Evolutionary conservation across 2,888 invertebrate genomes (phyloP).

Genomic region (Philopedon plagiatum): DNA sequence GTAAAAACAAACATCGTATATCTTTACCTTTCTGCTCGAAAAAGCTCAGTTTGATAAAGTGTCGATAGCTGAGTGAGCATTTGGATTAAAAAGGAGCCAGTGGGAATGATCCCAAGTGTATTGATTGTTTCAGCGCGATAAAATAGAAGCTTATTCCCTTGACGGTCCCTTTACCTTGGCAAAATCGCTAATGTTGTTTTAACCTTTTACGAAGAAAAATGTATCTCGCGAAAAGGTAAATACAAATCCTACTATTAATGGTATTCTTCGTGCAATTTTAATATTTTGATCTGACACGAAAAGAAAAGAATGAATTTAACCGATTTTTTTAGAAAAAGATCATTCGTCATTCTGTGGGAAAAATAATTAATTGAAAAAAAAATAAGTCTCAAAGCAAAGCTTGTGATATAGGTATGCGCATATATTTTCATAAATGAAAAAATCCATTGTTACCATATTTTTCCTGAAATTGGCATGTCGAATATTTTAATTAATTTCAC

Average conservation of each 20-base stretch:
- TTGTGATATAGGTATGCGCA: no score
- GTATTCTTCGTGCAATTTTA: background rate
- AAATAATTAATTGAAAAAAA: no score
- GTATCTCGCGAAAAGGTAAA: background rate
- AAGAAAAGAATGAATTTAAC: no score
- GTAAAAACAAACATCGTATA: background rate
- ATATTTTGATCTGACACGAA: no score
- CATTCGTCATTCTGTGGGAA: no score
- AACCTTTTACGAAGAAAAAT: slow-evolving; percentile 21
- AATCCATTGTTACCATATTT: no score
- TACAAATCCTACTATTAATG: background rate
- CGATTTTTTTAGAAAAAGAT: no score
- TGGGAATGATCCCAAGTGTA: slow-evolving; percentile 27
- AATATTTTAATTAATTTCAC: no score
- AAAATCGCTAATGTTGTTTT: slow-evolving; percentile 20
- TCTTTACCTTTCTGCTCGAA: slow-evolving; percentile 3
- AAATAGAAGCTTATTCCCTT: slow-evolving; percentile 18
- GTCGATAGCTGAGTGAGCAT: slow-evolving; percentile 35
- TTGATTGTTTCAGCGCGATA: slow-evolving; percentile 27
- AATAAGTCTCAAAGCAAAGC: no score
- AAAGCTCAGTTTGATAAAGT: slow-evolving; percentile 32
- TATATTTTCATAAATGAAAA: no score
- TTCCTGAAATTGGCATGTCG: no score
- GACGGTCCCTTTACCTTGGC: slow-evolving; percentile 1
- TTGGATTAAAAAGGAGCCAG: slow-evolving; percentile 25